Evolutionary conservation across 2,797 vertebrate species (phyloP).

Genomic region (Anniella stebbinsi): DNA sequence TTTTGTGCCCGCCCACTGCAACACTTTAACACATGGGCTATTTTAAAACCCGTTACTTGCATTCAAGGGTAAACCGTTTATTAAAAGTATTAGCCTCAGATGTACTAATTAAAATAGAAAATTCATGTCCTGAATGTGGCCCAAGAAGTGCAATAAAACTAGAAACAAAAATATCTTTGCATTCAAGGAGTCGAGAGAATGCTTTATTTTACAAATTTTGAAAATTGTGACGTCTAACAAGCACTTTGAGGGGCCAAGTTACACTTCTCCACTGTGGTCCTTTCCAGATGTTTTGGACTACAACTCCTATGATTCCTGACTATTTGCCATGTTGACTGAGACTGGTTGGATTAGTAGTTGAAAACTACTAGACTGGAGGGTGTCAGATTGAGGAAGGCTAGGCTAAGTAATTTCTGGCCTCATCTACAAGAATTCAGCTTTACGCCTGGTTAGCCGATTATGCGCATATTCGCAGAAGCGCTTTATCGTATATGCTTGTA

Average conservation of each 20-base stretch:
- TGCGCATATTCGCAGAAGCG: too few relatives aligned
- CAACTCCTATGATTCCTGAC: background rate
- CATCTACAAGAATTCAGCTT: too few relatives aligned
- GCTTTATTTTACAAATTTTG: slow-evolving; percentile 7
- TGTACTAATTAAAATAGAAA: background rate
- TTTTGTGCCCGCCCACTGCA: slow-evolving; percentile 36
- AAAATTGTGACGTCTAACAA: background rate
- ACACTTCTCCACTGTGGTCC: background rate
- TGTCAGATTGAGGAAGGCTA: too few relatives aligned
- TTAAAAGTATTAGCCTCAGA: slow-evolving; percentile 20
- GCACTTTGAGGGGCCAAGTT: background rate
- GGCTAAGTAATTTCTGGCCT: slow-evolving; percentile 21
- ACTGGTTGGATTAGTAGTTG: too few relatives aligned
- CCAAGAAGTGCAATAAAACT: slow-evolving; percentile 18
- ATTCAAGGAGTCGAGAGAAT: background rate
- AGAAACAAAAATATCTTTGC: slow-evolving; percentile 17
- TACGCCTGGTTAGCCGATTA: too few relatives aligned
- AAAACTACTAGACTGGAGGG: too few relatives aligned
- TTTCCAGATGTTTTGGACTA: background rate
- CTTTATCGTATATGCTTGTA: too few relatives aligned
- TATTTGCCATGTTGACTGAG: too few relatives aligned
- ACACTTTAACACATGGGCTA: background rate
- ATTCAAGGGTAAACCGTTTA: background rate
- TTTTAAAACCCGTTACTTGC: slow-evolving; percentile 6
- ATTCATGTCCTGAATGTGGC: background rate